phyloP scores from a whole-genome alignment of 2,797 vertebrate species.

The Paguma larvata region DNA sequence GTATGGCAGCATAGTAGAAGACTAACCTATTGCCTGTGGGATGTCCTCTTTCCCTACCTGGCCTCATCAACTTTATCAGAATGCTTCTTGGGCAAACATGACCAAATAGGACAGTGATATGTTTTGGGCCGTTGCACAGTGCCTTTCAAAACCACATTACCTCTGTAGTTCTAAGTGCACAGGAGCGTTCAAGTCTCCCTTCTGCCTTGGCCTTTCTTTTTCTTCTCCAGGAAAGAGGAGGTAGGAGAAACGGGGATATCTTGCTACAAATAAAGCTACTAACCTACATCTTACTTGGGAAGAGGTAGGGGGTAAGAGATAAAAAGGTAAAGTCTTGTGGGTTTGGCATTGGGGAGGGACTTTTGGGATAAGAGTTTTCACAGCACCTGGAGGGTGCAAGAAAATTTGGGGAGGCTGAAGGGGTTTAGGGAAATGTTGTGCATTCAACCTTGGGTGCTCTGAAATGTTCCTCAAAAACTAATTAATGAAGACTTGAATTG shows the following conservation, averaged over 20 bases:
- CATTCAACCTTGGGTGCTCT: neutral
- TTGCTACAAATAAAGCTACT: neutral
- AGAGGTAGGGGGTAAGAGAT: neutral
- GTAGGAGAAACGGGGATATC: neutral
- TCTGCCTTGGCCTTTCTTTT: neutral
- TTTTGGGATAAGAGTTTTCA: neutral
- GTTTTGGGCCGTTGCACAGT: neutral
- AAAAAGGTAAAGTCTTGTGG: neutral
- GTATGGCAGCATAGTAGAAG: neutral
- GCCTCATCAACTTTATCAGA: neutral
- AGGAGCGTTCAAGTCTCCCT: neutral
- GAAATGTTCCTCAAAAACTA: constrained; percentile 29
- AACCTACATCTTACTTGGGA: neutral
- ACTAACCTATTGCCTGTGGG: neutral
- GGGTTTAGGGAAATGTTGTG: neutral
- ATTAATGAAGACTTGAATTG: neutral
- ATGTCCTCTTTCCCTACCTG: neutral
- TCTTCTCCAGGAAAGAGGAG: neutral
- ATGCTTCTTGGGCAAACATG: neutral
- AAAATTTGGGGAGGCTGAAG: neutral
- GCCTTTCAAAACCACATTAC: neutral
- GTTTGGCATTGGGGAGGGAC: neutral
- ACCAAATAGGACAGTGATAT: neutral
- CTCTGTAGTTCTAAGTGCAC: neutral
- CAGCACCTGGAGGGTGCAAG: neutral